Base-by-base conservation (phyloP, 1,140 invertebrate genomes). In the Portunus trituberculatus region DNA sequence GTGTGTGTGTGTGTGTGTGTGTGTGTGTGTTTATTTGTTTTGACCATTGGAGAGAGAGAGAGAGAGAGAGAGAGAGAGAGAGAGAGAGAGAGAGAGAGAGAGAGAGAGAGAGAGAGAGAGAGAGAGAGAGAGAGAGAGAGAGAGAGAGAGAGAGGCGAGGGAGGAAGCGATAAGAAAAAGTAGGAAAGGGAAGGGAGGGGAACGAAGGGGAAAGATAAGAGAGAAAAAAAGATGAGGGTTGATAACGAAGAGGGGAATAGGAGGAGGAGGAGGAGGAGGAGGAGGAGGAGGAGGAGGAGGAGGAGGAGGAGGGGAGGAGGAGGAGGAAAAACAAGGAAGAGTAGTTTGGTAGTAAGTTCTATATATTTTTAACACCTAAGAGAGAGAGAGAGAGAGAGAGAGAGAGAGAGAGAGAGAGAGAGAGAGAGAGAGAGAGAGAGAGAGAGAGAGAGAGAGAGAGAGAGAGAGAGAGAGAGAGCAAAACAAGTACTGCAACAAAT, bases 361-460 rank as follows among this genome's bases (percentile, higher is more conserved):
- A 14, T 59, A 14, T 59, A 59, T 59, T 59, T 59, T 12, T 20
- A 2, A 2, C 52, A 20, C 12, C 16, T 59, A 10, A 59, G 12
- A 82, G 76, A 92, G 28, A 48, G 91, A 92, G 46, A 92, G 29
- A 92, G 59, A 93, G 52, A 83, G 82, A 93, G 29, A 83, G 39
- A 93, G 91, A 83, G 82, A 32, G 39, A 93, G 91, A 31, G 59
- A 83, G 91, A 59, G 91, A 76, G 59, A 90, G 83, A 94, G 93
- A 29, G 86, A 48, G 84, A 87, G 31, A 48, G 14, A 90, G 83
- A 90, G 59, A 82, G 45, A 94, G 83, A 91, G 48, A 48, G 29
- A 52, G 45, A 91, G 32, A 88, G 83, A 46, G 83, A 31, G 93
- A 52, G 83, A 31, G 67, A 28, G 83, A 31, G 28, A 48, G 92